Evolutionary conservation across 2,797 vertebrate species (phyloP).

Genomic region (Rhinoraja longicauda): DNA sequence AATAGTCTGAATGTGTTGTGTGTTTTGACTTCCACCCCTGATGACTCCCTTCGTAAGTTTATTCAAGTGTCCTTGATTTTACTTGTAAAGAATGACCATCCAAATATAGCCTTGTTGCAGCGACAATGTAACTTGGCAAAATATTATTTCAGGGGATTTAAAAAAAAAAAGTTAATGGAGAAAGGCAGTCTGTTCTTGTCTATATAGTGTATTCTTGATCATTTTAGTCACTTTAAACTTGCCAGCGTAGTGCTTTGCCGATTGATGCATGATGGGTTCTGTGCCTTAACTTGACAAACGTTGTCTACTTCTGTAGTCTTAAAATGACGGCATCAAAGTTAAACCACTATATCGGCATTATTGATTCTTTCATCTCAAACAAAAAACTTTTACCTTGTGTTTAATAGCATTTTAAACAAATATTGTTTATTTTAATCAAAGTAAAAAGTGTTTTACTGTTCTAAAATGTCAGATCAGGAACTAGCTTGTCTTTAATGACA

Average conservation of each 20-base stretch:
- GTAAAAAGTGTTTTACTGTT: slow-evolving; percentile 20
- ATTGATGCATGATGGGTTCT: slow-evolving; percentile 39
- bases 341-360: slow-evolving; percentile 5
- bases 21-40: not conserved
- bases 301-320: slow-evolving; percentile 32
- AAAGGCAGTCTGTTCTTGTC: slow-evolving; percentile 21
- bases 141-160: not conserved
- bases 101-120: slow-evolving; percentile 22
- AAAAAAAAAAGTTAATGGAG: not conserved
- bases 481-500: not conserved
- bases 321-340: slow-evolving; percentile 24
- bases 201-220: slow-evolving; percentile 42
- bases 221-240: not conserved
- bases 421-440: slow-evolving; percentile 27
- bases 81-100: not conserved
- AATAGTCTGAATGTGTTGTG: not conserved
- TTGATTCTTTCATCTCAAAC: not conserved
- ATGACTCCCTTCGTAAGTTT: not conserved
- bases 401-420: not conserved
- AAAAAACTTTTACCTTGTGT: not conserved
- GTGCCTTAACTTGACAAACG: slow-evolving; percentile 39
- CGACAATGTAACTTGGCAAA: not conserved
- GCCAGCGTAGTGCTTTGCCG: slow-evolving; percentile 37
- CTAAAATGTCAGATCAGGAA: slow-evolving; percentile 3
- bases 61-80: slow-evolving; percentile 21